phyloP scores from a whole-genome alignment of 2,888 invertebrate genomes.

The Eupeodes latifasciatus region DNA sequence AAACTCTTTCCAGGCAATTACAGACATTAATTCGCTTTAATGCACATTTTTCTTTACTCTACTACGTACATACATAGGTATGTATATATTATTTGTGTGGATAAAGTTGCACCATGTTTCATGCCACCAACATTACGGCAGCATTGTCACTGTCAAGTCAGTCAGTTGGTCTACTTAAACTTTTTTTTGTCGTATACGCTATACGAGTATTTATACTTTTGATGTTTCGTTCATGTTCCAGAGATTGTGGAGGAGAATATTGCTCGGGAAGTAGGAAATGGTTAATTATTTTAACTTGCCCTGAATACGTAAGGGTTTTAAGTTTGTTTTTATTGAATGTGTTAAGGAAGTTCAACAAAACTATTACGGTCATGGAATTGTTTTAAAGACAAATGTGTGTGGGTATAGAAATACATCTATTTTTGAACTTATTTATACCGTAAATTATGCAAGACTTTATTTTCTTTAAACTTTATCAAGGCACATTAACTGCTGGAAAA shows the following conservation, averaged over 20 bases:
- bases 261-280: constrained; percentile 61
- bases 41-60: constrained; percentile 50
- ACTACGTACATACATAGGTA: constrained; percentile 26
- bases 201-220: background rate
- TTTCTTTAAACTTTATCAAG: no score
- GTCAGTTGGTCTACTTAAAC: constrained; percentile 35
- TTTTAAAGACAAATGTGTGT: background rate
- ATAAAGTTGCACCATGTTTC: constrained; percentile 51
- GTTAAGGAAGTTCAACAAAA: constrained; percentile 32
- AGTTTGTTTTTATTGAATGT: background rate
- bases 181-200: background rate
- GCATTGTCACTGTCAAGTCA: constrained; percentile 18
- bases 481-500: no score
- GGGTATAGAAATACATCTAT: background rate
- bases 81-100: background rate
- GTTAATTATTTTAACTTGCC: constrained; percentile 23
- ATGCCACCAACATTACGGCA: background rate
- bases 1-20: constrained; percentile 70
- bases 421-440: background rate
- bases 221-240: background rate
- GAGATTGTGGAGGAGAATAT: background rate
- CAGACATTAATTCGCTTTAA: constrained; percentile 73
- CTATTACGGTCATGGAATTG: constrained; percentile 13
- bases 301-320: constrained; percentile 35
- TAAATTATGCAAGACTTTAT: no score